These are phyloP conservation scores for Thamnophis elegans DNA, from an alignment of 2,797 vertebrate species.

Conservation along the genomic window DNA sequence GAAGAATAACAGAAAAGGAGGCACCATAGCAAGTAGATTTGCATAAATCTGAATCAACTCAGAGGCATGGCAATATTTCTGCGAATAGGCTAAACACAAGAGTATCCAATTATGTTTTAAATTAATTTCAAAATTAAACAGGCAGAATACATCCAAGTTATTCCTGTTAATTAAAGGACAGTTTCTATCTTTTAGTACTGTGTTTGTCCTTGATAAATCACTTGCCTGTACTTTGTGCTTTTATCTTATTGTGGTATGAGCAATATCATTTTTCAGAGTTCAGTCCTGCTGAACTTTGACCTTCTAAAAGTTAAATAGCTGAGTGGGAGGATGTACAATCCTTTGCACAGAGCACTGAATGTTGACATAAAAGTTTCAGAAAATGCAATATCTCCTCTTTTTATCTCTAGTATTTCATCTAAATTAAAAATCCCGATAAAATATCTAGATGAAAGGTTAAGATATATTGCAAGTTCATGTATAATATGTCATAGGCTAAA, in stretches of 20 bases:
- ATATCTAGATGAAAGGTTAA: not conserved
- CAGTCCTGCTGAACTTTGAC: not conserved
- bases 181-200: not conserved
- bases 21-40: not conserved
- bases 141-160: not conserved
- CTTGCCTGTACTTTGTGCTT: not conserved
- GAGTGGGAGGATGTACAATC: too few species aligned
- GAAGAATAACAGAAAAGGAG: not conserved
- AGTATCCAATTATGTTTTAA: constrained; percentile 10
- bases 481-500: not conserved
- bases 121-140: constrained; percentile 1
- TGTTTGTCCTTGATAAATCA: not conserved
- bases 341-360: not conserved
- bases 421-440: not conserved
- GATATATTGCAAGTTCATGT: not conserved
- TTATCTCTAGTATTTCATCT: not conserved
- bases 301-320: not conserved
- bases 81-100: constrained; percentile 7
- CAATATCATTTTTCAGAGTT: not conserved
- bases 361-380: not conserved
- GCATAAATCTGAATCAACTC: not conserved
- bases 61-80: not conserved
- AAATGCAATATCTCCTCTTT: not conserved
- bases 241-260: not conserved
- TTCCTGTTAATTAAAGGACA: not conserved